These are phyloP conservation scores for Phocoena sinus DNA, from an alignment of 2,113 vertebrate genomes.

Conservation along the genomic window DNA sequence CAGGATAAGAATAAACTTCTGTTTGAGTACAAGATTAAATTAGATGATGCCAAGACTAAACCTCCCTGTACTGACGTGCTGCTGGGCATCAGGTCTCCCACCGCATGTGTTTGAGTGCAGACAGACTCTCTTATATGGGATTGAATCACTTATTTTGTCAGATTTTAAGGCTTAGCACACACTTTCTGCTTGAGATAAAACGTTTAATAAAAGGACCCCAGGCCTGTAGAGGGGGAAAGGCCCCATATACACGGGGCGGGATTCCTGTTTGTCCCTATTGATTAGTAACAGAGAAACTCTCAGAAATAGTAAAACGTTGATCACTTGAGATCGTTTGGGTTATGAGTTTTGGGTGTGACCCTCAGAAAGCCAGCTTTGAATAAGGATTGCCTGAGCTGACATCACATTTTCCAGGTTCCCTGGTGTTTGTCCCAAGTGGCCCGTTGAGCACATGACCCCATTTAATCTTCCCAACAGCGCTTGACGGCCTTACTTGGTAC, in stretches of 20 bases:
- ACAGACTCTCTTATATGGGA: background rate
- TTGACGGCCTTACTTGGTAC: background rate
- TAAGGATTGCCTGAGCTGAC: background rate
- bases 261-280: background rate
- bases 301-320: background rate
- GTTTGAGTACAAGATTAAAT: background rate
- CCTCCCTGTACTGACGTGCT: background rate
- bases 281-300: background rate
- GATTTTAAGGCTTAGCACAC: background rate
- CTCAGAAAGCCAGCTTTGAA: background rate
- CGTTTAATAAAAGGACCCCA: background rate
- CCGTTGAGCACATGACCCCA: background rate
- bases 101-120: background rate
- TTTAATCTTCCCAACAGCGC: background rate
- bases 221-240: background rate
- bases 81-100: background rate
- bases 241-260: accelerated
- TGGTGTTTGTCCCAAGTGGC: background rate
- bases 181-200: background rate
- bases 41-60: background rate
- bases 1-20: background rate
- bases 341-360: background rate
- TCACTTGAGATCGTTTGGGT: background rate
- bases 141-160: background rate
- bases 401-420: accelerated